Percentiles rank a stretch among this genome's conserved stretches.
Conservation (phyloP, 1,140 invertebrate genomes). For the Neodiprion virginianus region DNA sequence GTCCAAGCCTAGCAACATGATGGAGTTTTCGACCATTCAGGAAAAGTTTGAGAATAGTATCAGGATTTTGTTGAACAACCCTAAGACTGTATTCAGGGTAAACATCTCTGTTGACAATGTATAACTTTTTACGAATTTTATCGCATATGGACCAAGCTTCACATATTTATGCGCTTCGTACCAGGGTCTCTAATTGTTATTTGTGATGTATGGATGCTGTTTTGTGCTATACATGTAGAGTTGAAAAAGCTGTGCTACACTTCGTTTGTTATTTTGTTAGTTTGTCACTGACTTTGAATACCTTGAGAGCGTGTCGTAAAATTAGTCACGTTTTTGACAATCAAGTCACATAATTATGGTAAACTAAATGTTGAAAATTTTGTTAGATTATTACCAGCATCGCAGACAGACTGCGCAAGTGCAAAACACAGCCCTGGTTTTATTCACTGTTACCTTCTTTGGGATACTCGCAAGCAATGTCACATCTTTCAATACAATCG, state of each 20-base stretch:
- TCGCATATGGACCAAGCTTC: constrained; percentile 21
- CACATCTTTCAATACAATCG: too few species aligned
- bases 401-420: too few species aligned
- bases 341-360: too few species aligned
- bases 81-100: constrained; percentile 73
- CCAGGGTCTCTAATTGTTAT: constrained; percentile 25
- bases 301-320: too few species aligned
- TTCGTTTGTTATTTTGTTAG: too few species aligned
- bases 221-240: constrained; percentile 13
- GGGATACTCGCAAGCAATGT: too few species aligned
- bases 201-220: constrained; percentile 32
- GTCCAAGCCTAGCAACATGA: constrained; percentile 89
- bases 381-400: too few species aligned
- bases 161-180: constrained; percentile 29
- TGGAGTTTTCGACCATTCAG: constrained; percentile 91
- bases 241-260: not conserved
- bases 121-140: constrained; percentile 43
- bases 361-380: too few species aligned
- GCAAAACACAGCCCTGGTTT: too few species aligned
- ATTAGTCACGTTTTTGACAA: too few species aligned
- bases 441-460: too few species aligned
- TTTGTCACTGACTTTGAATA: too few species aligned
- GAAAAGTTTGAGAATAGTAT: constrained; percentile 83
- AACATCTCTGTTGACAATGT: constrained; percentile 74
- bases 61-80: constrained; percentile 68